Base-by-base conservation (phyloP, 1,140 invertebrate species). In the Stegodyphus mimosarum region DNA sequence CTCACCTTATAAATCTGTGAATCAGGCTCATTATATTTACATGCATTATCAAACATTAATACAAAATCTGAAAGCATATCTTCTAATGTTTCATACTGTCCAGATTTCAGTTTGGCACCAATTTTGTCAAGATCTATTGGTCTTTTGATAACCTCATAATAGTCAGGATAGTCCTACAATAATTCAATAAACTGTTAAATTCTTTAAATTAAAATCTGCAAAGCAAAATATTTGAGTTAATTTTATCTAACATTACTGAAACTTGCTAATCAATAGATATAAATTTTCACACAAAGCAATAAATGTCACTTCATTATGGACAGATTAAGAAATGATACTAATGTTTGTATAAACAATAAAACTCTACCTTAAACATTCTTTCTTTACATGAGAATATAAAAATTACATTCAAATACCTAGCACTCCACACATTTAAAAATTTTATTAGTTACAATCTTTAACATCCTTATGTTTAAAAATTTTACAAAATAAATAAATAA, bases 1-100 rank as follows among this genome's bases (percentile, higher is more conserved):
- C 33, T 90, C 90, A 94, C 94, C 92, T 99, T 99, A 90, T 99
- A 99, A 88, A 99, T 98, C 90, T 98, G 96, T 0, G 98, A 99
- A 90, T 99, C 98, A 0, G 98, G 98, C 90, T 99, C 98, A 91
- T 99, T 99, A 90, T 98, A 99, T 91, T 98, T 98, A 92, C 97
- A 99, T 50, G 98, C 98, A 90, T 99, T 99, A 89, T 99, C 98
- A 91, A 99, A 98, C 97, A 99, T 99, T 15, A 99, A 92, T 87
- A 97, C 94, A 89, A 99, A 96, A 91, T 99, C 98, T 0, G 95
- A 93, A 0, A 97, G 94, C 64, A 99, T 91, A 87, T 99, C 97
- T 75, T 98, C 97, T 9, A 99, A 91, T 81, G 92, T 94, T 15
- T 95, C 94, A 90, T 99, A 99, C 83, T 91, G 89, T 50, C 88